These are phyloP conservation scores for Leptura quadrifasciata DNA, from an alignment of 2,888 invertebrate genomes.

Conservation along the genomic window DNA sequence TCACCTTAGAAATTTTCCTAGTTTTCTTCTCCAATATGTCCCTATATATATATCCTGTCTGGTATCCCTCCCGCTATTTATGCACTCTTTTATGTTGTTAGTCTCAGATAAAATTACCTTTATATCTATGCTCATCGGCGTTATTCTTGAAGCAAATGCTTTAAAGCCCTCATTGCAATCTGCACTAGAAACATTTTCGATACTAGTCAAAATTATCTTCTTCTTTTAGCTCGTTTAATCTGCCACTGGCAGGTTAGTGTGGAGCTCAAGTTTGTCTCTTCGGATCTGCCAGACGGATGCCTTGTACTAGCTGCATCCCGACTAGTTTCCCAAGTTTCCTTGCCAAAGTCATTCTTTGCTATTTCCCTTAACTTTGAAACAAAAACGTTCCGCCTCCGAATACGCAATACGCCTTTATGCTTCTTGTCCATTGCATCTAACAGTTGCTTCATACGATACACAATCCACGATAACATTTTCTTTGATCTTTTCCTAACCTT, in stretches of 20 bases:
- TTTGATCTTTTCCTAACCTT: neutral
- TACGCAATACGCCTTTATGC: neutral
- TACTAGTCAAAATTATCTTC: neutral
- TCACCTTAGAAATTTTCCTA: neutral
- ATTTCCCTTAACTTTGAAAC: conserved; percentile 16
- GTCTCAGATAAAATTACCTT: conserved; percentile 6
- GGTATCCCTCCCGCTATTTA: neutral
- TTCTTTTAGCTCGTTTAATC: neutral
- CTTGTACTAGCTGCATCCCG: neutral
- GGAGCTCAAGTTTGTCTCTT: neutral
- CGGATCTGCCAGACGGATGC: neutral
- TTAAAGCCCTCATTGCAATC: neutral
- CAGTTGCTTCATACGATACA: conserved; percentile 21
- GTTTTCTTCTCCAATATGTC: neutral
- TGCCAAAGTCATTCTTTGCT: neutral
- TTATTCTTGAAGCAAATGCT: neutral
- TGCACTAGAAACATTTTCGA: neutral
- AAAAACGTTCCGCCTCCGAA: neutral
- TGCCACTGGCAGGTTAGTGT: neutral
- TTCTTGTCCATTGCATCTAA: neutral
- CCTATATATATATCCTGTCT: neutral
- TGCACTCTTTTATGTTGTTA: conserved; percentile 3
- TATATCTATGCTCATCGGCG: neutral
- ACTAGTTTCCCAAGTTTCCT: neutral
- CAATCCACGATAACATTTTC: neutral